Conservation (phyloP, 2,888 invertebrate species). For the Eupithecia pulchellata region DNA sequence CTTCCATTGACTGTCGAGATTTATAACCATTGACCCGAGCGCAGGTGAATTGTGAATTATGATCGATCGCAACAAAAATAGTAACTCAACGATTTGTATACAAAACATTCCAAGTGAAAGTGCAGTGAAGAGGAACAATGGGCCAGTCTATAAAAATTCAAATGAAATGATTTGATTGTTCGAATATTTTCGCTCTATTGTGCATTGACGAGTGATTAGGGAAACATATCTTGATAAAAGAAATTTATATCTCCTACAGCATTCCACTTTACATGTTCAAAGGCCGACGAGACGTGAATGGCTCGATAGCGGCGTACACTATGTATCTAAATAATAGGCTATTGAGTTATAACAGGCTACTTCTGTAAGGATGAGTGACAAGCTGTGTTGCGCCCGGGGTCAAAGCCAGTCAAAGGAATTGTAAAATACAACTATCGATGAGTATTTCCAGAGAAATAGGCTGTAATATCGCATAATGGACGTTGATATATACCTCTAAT, state of each 20-base stretch:
- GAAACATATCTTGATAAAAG: conserved; percentile 32
- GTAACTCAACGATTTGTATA: conserved; percentile 26
- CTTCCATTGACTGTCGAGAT: conserved; percentile 63
- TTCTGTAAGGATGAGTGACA: conserved; percentile 69
- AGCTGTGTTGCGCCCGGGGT: conserved; percentile 55
- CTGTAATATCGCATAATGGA: conserved; percentile 60
- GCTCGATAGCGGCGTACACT: conserved; percentile 48
- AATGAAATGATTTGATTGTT: conserved; percentile 38
- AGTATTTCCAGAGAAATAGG: conserved; percentile 63
- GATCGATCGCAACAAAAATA: conserved; percentile 42
- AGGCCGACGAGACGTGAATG: conserved; percentile 40
- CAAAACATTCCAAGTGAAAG: conserved; percentile 44
- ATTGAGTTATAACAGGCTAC: conserved; percentile 61
- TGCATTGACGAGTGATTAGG: conserved; percentile 20
- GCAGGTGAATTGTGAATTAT: conserved; percentile 56
- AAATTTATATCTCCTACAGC: conserved; percentile 23
- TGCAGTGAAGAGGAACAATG: conserved; percentile 42
- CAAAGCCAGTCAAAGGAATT: conserved; percentile 58
- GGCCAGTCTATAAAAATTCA: conserved; percentile 39
- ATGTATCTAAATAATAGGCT: conserved; percentile 58
- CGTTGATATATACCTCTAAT: conserved; percentile 53
- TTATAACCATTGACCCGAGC: conserved; percentile 65
- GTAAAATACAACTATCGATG: conserved; percentile 57
- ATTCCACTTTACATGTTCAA: conserved; percentile 23
- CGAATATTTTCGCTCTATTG: conserved; percentile 38